Percentiles rank a stretch among this genome's conserved stretches.
These are phyloP conservation scores for Rhynchonycteris naso DNA, from an alignment of 2,797 vertebrate species.

Conservation along the genomic window DNA sequence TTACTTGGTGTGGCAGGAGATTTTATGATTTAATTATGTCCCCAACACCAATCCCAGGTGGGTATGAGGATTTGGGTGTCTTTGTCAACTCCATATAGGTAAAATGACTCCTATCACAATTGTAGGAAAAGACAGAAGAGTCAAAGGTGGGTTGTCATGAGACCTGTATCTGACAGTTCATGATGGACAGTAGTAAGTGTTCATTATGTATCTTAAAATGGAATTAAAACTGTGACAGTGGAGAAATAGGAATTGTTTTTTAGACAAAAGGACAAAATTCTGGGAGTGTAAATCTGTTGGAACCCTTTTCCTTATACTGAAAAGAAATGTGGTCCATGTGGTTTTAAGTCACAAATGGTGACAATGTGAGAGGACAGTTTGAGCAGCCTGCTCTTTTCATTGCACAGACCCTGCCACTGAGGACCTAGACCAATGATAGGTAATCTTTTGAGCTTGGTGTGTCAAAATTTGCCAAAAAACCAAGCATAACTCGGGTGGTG, in stretches of 20 bases:
- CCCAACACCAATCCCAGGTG: neutral
- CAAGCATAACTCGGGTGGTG: too few relatives aligned
- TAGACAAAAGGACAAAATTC: neutral
- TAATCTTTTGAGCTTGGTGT: too few relatives aligned
- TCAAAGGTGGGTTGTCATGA: neutral
- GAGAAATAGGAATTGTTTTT: neutral
- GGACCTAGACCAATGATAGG: too few relatives aligned
- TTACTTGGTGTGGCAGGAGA: neutral
- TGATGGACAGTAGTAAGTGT: neutral
- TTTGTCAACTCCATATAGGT: neutral
- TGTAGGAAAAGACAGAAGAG: neutral
- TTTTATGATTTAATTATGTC: constrained; percentile 22
- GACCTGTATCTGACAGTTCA: neutral
- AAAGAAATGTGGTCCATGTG: neutral
- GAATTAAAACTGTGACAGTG: neutral
- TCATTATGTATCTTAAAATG: neutral
- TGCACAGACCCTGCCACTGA: neutral
- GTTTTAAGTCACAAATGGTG: neutral
- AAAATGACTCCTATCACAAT: neutral
- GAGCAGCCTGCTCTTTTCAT: neutral
- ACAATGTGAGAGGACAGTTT: neutral
- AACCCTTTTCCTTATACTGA: neutral
- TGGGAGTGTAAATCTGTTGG: neutral
- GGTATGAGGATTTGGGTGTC: neutral
- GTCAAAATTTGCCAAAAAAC: too few relatives aligned